A percentile compares a stretch with the other conserved stretches of the same genome.
Evolutionary conservation across 2,888 invertebrate genomes (phyloP).

Genomic region (Machimus atricapillus): DNA sequence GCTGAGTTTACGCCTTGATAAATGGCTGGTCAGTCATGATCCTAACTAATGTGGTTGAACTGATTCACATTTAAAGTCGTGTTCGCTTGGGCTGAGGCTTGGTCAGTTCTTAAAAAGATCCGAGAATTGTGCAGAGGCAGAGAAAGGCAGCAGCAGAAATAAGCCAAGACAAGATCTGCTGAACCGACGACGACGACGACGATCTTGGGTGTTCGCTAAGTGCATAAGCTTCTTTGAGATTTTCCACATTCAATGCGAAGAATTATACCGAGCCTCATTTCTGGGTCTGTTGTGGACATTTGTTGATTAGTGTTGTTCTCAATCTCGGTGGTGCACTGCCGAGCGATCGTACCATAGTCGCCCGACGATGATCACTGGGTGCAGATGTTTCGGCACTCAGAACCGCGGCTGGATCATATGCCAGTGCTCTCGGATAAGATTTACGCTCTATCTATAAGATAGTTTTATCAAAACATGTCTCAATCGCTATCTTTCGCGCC

Average conservation of each 20-base stretch:
- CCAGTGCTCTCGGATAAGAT: background rate
- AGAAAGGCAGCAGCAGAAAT: background rate
- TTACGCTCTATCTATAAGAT: background rate
- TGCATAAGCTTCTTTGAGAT: background rate
- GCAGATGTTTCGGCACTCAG: background rate
- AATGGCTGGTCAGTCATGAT: background rate
- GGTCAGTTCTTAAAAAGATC: background rate
- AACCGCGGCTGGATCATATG: background rate
- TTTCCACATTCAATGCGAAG: background rate
- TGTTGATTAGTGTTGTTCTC: background rate
- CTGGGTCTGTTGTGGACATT: background rate
- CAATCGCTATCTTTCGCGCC: background rate
- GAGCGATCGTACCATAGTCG: background rate
- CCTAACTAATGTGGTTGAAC: background rate
- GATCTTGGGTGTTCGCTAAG: background rate
- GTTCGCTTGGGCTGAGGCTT: background rate
- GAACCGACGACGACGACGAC: background rate
- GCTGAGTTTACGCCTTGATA: background rate
- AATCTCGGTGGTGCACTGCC: background rate
- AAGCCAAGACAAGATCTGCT: background rate
- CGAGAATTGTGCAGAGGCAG: background rate
- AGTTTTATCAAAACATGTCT: background rate
- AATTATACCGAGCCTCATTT: background rate
- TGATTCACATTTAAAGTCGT: background rate
- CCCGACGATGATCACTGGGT: slow-evolving; percentile 14